A percentile compares a stretch with the other conserved stretches of the same genome.
Conservation (phyloP, 2,888 invertebrate genomes). For the Caenorhabditis angaria region DNA sequence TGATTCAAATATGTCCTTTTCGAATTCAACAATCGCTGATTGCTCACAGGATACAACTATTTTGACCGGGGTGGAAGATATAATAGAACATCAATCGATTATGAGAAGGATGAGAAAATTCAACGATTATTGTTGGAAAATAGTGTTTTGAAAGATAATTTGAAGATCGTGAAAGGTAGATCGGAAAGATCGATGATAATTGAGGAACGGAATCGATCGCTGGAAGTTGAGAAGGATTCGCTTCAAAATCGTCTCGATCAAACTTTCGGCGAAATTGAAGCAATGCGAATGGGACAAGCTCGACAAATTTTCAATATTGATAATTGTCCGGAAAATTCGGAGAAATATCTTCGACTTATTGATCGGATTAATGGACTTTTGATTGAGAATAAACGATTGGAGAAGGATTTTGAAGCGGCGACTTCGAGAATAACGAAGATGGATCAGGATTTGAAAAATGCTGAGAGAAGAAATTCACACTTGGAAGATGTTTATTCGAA, state of each 20-base stretch:
- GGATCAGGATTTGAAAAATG: constrained; percentile 16
- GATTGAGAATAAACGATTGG: constrained; percentile 29
- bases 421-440: constrained; percentile 35
- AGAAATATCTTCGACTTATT: constrained; percentile 22
- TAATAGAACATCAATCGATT: constrained; percentile 25
- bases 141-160: constrained; percentile 37
- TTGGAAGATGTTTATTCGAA: constrained; percentile 35
- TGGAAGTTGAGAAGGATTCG: constrained; percentile 29
- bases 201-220: constrained; percentile 28
- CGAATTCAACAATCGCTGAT: not conserved
- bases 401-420: constrained; percentile 39
- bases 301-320: constrained; percentile 23
- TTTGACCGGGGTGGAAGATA: constrained; percentile 25
- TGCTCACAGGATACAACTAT: too few relatives aligned
- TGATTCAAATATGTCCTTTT: constrained; percentile 13
- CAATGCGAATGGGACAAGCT: constrained; percentile 33
- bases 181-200: constrained; percentile 37
- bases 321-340: constrained; percentile 13
- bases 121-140: constrained; percentile 37
- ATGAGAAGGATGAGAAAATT: constrained; percentile 47
- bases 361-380: constrained; percentile 28
- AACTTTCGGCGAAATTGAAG: constrained; percentile 40
- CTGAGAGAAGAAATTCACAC: constrained; percentile 26
- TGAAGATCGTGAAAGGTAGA: constrained; percentile 30
- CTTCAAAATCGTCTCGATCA: constrained; percentile 30